Evolutionary conservation across 2,888 invertebrate genomes (phyloP).

Genomic region (Dioctria linearis): DNA sequence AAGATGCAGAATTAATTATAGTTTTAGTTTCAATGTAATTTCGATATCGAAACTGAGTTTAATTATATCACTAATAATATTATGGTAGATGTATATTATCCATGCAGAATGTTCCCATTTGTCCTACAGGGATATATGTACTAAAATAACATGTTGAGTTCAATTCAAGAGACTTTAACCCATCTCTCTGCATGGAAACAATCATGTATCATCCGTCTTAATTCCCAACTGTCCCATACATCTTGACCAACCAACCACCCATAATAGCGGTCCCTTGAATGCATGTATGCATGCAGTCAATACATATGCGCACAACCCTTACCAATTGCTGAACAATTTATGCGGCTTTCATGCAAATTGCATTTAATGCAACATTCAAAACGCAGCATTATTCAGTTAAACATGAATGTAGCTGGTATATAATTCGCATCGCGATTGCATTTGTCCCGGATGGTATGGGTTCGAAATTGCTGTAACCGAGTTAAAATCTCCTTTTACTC

Average conservation of each 20-base stretch:
- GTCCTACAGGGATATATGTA: no score
- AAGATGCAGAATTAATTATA: no score
- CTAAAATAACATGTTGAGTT: no score
- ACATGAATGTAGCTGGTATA: conserved; percentile 33
- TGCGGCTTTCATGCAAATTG: conserved; percentile 51
- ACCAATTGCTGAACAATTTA: conserved; percentile 45
- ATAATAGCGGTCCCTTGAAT: conserved; percentile 14
- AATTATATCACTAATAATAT: no score
- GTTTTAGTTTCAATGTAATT: no score
- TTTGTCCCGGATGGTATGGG: not conserved
- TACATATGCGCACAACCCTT: not conserved
- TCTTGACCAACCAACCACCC: conserved; percentile 26
- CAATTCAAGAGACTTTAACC: no score
- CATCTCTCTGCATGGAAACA: not conserved
- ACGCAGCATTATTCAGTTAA: conserved; percentile 48
- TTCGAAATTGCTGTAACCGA: not conserved
- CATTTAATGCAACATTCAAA: conserved; percentile 50
- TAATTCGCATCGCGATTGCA: conserved; percentile 45
- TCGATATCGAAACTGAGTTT: no score
- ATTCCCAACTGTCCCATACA: conserved; percentile 42
- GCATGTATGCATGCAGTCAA: not conserved
- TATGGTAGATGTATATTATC: no score
- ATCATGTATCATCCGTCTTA: conserved; percentile 38
- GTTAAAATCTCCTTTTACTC: not conserved
- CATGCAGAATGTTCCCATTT: no score